Base-by-base conservation (phyloP, 2,797 vertebrate genomes). In the Mergus octosetaceus region DNA sequence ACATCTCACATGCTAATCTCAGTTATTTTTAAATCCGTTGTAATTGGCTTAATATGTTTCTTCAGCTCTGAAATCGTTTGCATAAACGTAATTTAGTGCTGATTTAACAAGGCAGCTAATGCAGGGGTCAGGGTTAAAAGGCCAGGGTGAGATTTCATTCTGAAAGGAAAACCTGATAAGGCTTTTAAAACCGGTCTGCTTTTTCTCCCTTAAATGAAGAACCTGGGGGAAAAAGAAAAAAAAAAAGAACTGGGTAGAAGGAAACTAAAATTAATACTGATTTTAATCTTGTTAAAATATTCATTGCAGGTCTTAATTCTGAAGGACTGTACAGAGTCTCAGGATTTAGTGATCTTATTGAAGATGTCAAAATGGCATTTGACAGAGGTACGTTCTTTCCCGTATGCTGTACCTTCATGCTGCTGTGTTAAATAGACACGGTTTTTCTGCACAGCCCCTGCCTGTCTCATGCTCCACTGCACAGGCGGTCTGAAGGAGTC, bases 271-370 rank as follows among this genome's bases (percentile, higher is more conserved):
- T 72, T 39, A 58, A 54, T 58, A 74, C 45, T 75, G 21, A 79
- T 78, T 87, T 91, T 91, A 90, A 87, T 92, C 39, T 38, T 75
- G 73, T 83, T 86, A 34, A 95, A 72, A 75, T 79, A 45, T 96
- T 90, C 71, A 39, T 91, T 97, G 72, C 94, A 99, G 99, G 99
- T 97, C 98, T 99, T 90, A 99, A 98, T 96, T 99, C 99, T 5
- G 99, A 99, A 98, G 99, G 99, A 96, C 98, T 99, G 5, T 99
- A 99, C 98, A 98, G 99, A 97, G 98, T 99, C 92, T 99, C 99
- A 94, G 99, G 99, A 97, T 99, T 99, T 97, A 99, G 98, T 70
- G 99, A 99, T 95, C 98, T 99, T 43, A 99, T 99, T 36, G 99
- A 99, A 98, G 99, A 99, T 96, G 99, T 99, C 98, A 99, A 99